A percentile compares a stretch with the other conserved stretches of the same genome.
These are phyloP conservation scores for Enteromius treurensis DNA, from an alignment of 2,797 vertebrate genomes.

Conservation along the genomic window DNA sequence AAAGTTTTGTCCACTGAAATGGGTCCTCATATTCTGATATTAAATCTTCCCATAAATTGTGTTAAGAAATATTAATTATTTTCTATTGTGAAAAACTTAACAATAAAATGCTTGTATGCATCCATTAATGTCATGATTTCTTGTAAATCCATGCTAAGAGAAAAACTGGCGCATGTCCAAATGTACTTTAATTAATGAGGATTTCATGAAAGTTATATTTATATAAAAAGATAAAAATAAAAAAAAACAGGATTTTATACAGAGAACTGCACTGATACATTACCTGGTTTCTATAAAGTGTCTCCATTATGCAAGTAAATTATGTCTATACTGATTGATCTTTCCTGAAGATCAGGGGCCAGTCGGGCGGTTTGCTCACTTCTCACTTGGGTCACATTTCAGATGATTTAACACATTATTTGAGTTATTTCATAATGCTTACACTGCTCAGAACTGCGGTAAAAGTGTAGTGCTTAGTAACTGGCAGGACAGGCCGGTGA, in stretches of 20 bases:
- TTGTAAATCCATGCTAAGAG: not conserved
- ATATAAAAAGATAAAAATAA: not conserved
- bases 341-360: not conserved
- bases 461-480: not conserved
- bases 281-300: not conserved
- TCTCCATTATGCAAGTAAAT: slow-evolving; percentile 10
- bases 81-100: not conserved
- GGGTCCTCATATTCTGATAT: not conserved
- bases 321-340: not conserved
- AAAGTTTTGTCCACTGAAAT: not conserved
- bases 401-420: not conserved
- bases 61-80: not conserved
- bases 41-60: not conserved
- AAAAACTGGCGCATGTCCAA: not conserved
- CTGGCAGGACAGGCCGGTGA: not conserved
- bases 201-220: not conserved
- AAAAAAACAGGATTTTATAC: not conserved
- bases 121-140: not conserved
- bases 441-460: not conserved
- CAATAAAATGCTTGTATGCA: not conserved
- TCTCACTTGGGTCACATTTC: not conserved
- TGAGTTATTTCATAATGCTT: not conserved
- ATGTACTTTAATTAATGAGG: not conserved
- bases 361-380: slow-evolving; percentile 6
- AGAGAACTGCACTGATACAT: not conserved